Percentiles rank a stretch among this genome's conserved stretches.
phyloP scores from a whole-genome alignment of 2,113 vertebrate genomes.

The Platycercus adscitus region DNA sequence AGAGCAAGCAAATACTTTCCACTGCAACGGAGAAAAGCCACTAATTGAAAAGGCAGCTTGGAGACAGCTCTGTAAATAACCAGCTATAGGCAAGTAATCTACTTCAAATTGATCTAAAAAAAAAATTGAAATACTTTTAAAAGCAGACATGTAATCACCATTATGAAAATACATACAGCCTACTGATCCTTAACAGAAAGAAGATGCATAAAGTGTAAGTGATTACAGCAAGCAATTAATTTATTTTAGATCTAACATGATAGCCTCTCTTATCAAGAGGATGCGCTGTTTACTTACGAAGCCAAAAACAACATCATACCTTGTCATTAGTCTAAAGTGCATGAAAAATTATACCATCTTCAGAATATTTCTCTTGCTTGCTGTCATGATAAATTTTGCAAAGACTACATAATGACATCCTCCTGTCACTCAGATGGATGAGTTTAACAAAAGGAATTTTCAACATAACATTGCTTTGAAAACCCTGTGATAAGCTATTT shows the following conservation, averaged over 20 bases:
- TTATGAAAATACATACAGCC: background rate
- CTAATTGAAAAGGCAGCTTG: background rate
- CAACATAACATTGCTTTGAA: background rate
- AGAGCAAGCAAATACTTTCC: background rate
- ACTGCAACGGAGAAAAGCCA: background rate
- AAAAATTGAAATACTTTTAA: background rate
- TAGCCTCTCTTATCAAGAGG: background rate
- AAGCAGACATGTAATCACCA: background rate
- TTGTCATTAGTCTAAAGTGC: background rate
- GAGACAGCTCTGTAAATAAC: background rate
- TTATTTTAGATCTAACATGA: background rate
- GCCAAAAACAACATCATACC: background rate
- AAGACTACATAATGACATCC: background rate
- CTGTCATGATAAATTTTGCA: background rate
- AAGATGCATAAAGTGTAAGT: background rate
- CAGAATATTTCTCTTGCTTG: background rate
- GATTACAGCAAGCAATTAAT: background rate
- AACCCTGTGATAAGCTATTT: slow-evolving; percentile 22
- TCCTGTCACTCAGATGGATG: background rate
- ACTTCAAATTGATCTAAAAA: background rate
- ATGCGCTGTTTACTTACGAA: background rate
- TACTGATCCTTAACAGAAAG: background rate
- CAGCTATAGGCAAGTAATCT: background rate
- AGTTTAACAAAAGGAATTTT: slow-evolving; percentile 33
- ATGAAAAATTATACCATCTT: background rate